These are phyloP conservation scores for Oopsacas minuta DNA, from an alignment of 37 sponge, comb jelly and placozoan species.

Conservation along the genomic window DNA sequence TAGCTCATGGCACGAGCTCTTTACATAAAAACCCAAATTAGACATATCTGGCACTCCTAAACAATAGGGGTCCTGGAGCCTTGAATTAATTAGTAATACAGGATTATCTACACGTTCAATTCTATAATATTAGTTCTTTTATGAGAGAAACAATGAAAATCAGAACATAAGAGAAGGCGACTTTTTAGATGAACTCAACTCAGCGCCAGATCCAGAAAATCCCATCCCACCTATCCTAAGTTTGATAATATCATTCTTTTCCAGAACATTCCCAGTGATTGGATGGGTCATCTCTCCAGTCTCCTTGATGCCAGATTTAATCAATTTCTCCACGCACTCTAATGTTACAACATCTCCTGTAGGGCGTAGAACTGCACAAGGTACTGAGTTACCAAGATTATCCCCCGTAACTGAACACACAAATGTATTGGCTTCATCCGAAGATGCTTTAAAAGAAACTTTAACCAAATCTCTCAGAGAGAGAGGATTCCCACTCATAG, in stretches of 20 bases:
- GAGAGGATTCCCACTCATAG: constrained; percentile 59
- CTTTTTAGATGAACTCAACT: background rate
- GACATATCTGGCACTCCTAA: no score
- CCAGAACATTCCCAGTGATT: constrained; percentile 58
- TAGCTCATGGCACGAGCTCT: no score
- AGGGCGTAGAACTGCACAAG: constrained; percentile 49
- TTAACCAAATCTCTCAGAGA: constrained; percentile 24
- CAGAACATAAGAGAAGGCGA: background rate
- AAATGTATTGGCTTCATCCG: constrained; percentile 25
- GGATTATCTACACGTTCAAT: no score
- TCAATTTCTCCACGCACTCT: constrained; percentile 78
- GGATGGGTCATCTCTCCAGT: constrained; percentile 67
- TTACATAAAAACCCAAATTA: no score
- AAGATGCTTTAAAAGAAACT: background rate
- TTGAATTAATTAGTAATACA: no score
- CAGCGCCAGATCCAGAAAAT: background rate
- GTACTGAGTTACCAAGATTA: constrained; percentile 61
- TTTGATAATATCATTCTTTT: constrained; percentile 69
- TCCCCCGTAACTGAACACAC: constrained; percentile 86
- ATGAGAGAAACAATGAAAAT: background rate
- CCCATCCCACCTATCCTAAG: background rate
- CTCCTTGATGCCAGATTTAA: constrained; percentile 23
- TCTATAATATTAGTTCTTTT: no score
- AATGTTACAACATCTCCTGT: constrained; percentile 83
- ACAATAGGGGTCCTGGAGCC: no score